These are phyloP conservation scores for Bugulina stolonifera DNA, from an alignment of 2,888 invertebrate genomes.

Conservation along the genomic window DNA sequence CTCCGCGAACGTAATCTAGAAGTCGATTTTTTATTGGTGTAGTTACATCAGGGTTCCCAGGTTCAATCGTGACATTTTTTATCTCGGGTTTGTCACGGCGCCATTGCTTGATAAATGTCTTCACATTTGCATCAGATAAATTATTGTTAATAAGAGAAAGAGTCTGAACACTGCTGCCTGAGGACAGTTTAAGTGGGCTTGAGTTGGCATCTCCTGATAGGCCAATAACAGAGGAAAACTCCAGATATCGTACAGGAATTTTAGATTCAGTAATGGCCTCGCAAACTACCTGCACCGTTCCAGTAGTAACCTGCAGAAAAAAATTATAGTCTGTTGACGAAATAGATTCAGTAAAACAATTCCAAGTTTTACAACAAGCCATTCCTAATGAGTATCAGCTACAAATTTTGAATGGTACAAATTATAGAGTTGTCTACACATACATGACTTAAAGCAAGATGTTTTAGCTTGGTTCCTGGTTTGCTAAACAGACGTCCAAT, in stretches of 20 bases:
- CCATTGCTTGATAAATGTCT: background rate
- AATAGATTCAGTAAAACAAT: too few species aligned
- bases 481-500: background rate
- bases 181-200: background rate
- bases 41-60: background rate
- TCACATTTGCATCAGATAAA: background rate
- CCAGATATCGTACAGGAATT: background rate
- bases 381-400: background rate
- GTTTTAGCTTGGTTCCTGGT: background rate
- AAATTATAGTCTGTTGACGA: too few species aligned
- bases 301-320: background rate
- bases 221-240: background rate
- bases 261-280: background rate
- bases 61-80: background rate
- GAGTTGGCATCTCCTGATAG: background rate
- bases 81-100: background rate
- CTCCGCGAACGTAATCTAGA: background rate
- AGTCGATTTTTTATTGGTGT: background rate
- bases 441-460: conserved; percentile 6
- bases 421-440: background rate
- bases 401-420: background rate
- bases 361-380: background rate
- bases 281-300: background rate
- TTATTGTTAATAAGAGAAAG: conserved; percentile 9
- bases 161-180: background rate